Evolutionary conservation across 2,113 vertebrate genomes (phyloP).

Genomic region (Sinocyclocheilus anophthalmus): DNA sequence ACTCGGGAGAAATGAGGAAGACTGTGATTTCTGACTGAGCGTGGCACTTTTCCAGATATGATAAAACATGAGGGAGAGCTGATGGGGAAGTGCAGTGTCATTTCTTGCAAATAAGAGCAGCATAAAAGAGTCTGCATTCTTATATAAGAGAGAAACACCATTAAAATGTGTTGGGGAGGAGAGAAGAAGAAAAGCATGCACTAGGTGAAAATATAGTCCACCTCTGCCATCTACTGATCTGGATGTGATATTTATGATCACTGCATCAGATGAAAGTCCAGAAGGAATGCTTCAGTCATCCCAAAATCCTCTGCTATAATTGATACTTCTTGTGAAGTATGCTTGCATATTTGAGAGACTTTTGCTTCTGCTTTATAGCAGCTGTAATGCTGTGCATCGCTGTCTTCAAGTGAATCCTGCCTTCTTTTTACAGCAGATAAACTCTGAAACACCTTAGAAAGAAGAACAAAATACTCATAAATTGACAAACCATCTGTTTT

Average conservation of each 20-base stretch:
- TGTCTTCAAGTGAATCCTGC: not conserved
- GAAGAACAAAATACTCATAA: slow-evolving; percentile 46
- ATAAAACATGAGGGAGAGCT: slow-evolving; percentile 41
- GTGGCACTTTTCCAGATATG: slow-evolving; percentile 61
- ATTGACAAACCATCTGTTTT: slow-evolving; percentile 66
- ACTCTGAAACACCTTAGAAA: not conserved
- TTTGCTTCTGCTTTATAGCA: not conserved
- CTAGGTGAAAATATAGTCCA: slow-evolving; percentile 62
- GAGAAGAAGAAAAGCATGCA: slow-evolving; percentile 43
- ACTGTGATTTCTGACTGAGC: slow-evolving; percentile 55
- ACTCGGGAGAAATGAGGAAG: slow-evolving; percentile 49
- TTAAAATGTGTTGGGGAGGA: slow-evolving; percentile 69
- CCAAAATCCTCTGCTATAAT: not conserved
- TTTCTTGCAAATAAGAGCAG: slow-evolving; percentile 66
- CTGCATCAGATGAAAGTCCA: not conserved
- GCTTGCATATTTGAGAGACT: not conserved
- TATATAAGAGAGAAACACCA: slow-evolving; percentile 76
- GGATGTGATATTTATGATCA: not conserved
- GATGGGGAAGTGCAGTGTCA: slow-evolving; percentile 65
- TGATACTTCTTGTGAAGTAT: not conserved
- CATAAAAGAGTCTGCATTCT: slow-evolving; percentile 74
- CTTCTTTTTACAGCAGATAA: not conserved
- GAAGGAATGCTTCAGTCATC: not conserved
- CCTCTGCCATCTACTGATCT: slow-evolving; percentile 78
- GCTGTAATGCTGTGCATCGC: not conserved